phyloP scores from a whole-genome alignment of 2,888 invertebrate genomes.

The Cheilosia urbana region DNA sequence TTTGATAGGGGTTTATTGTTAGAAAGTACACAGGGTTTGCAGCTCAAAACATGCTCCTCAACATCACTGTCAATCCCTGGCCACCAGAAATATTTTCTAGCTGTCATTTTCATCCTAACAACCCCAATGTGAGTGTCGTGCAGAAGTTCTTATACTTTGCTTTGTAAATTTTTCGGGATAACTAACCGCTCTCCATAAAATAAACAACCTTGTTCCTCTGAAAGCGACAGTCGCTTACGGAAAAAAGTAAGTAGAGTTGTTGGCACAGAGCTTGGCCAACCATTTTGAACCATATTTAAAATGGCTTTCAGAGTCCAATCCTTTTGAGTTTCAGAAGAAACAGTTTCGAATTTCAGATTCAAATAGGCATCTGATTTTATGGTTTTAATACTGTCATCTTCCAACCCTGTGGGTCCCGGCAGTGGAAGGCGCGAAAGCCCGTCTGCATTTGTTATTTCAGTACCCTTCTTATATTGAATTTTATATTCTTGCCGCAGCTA shows the following conservation, averaged over 20 bases:
- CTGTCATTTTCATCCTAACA: slow-evolving; percentile 77
- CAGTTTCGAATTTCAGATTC: not conserved
- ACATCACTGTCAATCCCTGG: too few relatives aligned
- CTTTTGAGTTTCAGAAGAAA: not conserved
- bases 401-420: not conserved
- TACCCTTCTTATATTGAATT: slow-evolving; percentile 38
- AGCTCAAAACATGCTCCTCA: too few relatives aligned
- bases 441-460: slow-evolving; percentile 30
- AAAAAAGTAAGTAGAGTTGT: not conserved
- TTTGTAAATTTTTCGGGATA: slow-evolving; percentile 6
- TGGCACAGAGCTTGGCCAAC: not conserved
- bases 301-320: not conserved
- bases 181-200: slow-evolving; percentile 42
- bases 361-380: slow-evolving; percentile 1
- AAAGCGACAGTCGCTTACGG: not conserved
- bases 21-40: too few relatives aligned
- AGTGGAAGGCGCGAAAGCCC: slow-evolving; percentile 24
- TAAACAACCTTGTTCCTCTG: slow-evolving; percentile 18
- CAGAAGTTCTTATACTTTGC: slow-evolving; percentile 3
- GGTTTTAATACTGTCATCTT: not conserved
- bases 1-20: not conserved
- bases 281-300: not conserved
- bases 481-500: slow-evolving; percentile 42
- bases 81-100: too few relatives aligned
- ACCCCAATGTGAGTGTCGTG: slow-evolving; percentile 30